These are phyloP conservation scores for Sturmia bella DNA, from an alignment of 2,888 invertebrate genomes.

Conservation along the genomic window DNA sequence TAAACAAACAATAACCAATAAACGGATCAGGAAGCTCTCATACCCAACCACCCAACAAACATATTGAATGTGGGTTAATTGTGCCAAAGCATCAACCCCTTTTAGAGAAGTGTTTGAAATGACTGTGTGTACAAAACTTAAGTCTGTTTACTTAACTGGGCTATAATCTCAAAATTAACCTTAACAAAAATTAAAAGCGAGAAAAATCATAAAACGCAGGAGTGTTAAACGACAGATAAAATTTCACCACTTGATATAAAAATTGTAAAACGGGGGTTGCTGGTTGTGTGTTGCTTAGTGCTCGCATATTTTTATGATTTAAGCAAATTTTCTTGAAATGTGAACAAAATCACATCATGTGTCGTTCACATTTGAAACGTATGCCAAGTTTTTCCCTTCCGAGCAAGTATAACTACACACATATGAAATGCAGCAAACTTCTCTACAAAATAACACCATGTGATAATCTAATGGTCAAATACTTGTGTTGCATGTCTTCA, in stretches of 20 bases:
- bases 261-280: conserved; percentile 10
- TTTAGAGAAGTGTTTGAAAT: conserved; percentile 8
- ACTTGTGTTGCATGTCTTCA: conserved; percentile 60
- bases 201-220: conserved; percentile 40
- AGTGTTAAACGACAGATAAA: conserved; percentile 64
- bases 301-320: conserved; percentile 24
- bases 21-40: conserved; percentile 21
- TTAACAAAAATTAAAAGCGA: conserved; percentile 44
- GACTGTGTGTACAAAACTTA: conserved; percentile 39
- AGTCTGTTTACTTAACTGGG: conserved; percentile 62
- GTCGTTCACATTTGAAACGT: conserved; percentile 80
- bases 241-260: conserved; percentile 41
- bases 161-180: conserved; percentile 66
- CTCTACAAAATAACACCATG: conserved; percentile 44
- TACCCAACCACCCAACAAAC: conserved; percentile 35
- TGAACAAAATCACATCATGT: conserved; percentile 76
- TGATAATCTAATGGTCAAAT: conserved; percentile 49
- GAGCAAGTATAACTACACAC: conserved; percentile 42
- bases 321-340: conserved; percentile 11
- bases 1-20: conserved; percentile 78
- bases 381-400: conserved; percentile 75
- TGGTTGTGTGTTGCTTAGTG: neutral
- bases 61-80: conserved; percentile 55
- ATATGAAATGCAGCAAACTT: conserved; percentile 44
- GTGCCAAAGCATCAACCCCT: conserved; percentile 28